phyloP scores from a whole-genome alignment of 2,888 invertebrate species.

The Harpalus rufipes region DNA sequence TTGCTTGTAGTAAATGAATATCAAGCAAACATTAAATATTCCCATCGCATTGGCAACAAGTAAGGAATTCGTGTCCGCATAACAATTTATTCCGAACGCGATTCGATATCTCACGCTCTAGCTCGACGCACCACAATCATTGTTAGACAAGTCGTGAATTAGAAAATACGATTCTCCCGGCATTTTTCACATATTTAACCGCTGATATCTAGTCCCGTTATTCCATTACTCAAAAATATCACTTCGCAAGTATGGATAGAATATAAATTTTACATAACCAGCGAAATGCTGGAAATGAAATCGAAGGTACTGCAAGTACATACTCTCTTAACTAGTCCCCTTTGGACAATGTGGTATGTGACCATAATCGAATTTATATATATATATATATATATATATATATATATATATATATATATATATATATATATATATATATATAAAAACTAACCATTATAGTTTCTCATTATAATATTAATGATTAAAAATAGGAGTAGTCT shows the following conservation, averaged over 20 bases:
- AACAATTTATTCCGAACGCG: slow-evolving; percentile 49
- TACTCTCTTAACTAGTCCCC: too few relatives aligned
- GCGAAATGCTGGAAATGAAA: background rate
- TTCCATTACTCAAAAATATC: slow-evolving; percentile 34
- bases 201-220: slow-evolving; percentile 27
- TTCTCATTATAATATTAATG: too few relatives aligned
- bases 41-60: slow-evolving; percentile 40
- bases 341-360: too few relatives aligned
- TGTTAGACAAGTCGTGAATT: slow-evolving; percentile 47
- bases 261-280: background rate
- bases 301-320: too few relatives aligned
- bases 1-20: slow-evolving; percentile 36
- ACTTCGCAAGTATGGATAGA: background rate
- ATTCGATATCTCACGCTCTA: slow-evolving; percentile 47
- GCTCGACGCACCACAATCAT: slow-evolving; percentile 36
- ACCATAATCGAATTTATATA: too few relatives aligned
- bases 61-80: slow-evolving; percentile 45
- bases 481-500: too few relatives aligned
- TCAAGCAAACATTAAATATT: slow-evolving; percentile 51
- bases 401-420: too few relatives aligned
- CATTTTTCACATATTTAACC: slow-evolving; percentile 22
- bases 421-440: too few relatives aligned
- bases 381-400: too few relatives aligned
- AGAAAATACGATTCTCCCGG: slow-evolving; percentile 33
- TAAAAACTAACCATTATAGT: too few relatives aligned